These are phyloP conservation scores for Exephanes ischioxanthus DNA, from an alignment of 2,888 invertebrate genomes.

Conservation along the genomic window DNA sequence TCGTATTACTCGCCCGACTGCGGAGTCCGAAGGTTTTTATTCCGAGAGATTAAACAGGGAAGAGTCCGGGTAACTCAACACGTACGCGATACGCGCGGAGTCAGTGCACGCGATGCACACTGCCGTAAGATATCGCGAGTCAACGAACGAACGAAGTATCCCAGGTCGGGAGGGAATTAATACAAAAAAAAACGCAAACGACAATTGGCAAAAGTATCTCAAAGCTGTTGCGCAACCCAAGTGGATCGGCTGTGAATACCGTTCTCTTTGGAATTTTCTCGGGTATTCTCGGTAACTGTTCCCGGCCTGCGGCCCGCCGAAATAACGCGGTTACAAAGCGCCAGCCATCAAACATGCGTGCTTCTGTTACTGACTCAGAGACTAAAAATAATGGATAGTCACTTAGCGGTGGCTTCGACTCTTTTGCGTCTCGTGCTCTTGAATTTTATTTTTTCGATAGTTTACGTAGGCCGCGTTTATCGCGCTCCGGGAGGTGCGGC, in stretches of 20 bases:
- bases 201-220: background rate
- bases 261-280: slow-evolving; percentile 31
- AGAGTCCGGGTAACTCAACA: slow-evolving; percentile 28
- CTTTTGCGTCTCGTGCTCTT: slow-evolving; percentile 40
- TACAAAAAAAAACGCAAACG: background rate
- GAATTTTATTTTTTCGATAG: background rate
- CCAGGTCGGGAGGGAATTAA: background rate
- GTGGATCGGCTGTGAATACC: background rate
- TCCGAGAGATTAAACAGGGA: slow-evolving; percentile 25
- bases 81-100: background rate
- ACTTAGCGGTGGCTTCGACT: slow-evolving; percentile 68
- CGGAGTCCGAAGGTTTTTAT: slow-evolving; percentile 22
- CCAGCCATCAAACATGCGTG: slow-evolving; percentile 58
- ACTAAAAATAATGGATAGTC: slow-evolving; percentile 76
- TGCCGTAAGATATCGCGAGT: background rate
- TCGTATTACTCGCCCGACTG: slow-evolving; percentile 16
- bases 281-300: slow-evolving; percentile 25
- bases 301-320: slow-evolving; percentile 17
- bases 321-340: slow-evolving; percentile 45
- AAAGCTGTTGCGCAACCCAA: background rate
- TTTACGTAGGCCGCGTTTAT: background rate
- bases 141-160: slow-evolving; percentile 4
- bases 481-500: background rate
- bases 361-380: slow-evolving; percentile 72
- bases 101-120: slow-evolving; percentile 1